Evolutionary conservation across 2,797 vertebrate genomes (phyloP).

Genomic region (Oryzias dopingdopingensis): DNA sequence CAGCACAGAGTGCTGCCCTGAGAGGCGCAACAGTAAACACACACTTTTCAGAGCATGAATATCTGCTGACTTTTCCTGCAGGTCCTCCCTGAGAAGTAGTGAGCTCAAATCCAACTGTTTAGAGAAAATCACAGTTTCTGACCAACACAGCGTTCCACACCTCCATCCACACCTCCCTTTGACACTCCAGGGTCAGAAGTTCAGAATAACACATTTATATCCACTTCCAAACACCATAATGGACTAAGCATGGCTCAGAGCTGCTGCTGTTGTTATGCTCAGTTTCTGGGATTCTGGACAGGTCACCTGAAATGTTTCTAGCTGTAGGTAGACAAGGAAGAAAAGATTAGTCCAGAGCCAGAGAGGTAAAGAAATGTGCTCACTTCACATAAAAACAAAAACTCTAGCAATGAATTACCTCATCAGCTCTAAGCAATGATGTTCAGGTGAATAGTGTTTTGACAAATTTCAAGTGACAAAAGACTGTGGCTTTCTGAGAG

Average conservation of each 20-base stretch:
- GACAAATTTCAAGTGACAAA: no score
- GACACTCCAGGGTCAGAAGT: constrained; percentile 11
- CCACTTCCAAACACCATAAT: constrained; percentile 12
- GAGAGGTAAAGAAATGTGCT: no score
- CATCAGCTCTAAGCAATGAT: no score
- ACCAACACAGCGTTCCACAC: neutral
- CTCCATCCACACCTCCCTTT: constrained; percentile 9
- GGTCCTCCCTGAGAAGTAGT: constrained; percentile 18
- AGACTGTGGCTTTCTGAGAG: no score
- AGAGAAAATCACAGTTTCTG: constrained; percentile 11
- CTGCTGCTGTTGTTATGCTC: constrained; percentile 1
- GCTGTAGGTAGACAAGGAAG: neutral
- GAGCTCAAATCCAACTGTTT: neutral
- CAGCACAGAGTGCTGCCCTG: constrained; percentile 43
- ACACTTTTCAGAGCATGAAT: constrained; percentile 50
- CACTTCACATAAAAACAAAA: no score
- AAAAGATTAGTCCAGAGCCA: neutral
- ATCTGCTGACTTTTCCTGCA: constrained; percentile 44
- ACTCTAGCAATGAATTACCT: no score
- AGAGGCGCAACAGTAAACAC: constrained; percentile 54
- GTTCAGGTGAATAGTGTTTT: no score
- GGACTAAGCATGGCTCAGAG: constrained; percentile 2
- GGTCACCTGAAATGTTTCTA: neutral
- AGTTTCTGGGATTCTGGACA: constrained; percentile 1
- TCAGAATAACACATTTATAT: constrained; percentile 25